A percentile compares a stretch with the other conserved stretches of the same genome.
Conservation (phyloP, 2,888 invertebrate species). For the Eupeodes luniger region DNA sequence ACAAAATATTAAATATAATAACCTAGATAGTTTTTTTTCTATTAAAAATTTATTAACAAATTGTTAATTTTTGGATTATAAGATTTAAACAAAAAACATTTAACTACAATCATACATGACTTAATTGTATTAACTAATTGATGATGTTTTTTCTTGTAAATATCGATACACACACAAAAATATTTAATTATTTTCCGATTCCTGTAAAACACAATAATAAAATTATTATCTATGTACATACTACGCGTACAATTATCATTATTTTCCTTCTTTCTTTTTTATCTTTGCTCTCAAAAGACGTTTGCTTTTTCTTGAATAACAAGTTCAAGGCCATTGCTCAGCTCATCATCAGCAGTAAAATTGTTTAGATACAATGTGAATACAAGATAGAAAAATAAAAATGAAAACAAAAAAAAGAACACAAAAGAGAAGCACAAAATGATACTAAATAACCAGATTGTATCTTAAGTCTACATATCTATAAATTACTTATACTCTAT, state of each 20-base stretch:
- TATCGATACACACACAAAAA: no score
- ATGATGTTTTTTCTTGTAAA: conserved; percentile 44
- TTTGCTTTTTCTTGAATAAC: conserved; percentile 54
- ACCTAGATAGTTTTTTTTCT: no score
- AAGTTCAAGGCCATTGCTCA: conserved; percentile 71
- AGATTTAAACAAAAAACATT: no score
- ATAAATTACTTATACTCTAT: neutral
- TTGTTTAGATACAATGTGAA: conserved; percentile 48
- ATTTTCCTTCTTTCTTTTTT: conserved; percentile 9
- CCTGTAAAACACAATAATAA: conserved; percentile 30
- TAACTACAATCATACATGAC: no score
- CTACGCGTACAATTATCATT: conserved; percentile 24
- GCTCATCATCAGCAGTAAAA: conserved; percentile 51
- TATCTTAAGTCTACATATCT: conserved; percentile 45
- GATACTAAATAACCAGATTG: conserved; percentile 63
- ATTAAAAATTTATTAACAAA: no score
- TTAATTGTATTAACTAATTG: conserved; percentile 29
- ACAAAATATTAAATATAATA: neutral
- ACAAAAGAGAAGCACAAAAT: conserved; percentile 49
- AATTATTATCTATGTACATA: conserved; percentile 10
- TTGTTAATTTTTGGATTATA: conserved; percentile 5
- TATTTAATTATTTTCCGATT: conserved; percentile 5
- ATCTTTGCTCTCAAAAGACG: conserved; percentile 36
- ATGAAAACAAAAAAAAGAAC: conserved; percentile 28
- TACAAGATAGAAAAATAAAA: conserved; percentile 18